phyloP scores from a whole-genome alignment of 2,888 invertebrate genomes.

The Lydus trimaculatus region DNA sequence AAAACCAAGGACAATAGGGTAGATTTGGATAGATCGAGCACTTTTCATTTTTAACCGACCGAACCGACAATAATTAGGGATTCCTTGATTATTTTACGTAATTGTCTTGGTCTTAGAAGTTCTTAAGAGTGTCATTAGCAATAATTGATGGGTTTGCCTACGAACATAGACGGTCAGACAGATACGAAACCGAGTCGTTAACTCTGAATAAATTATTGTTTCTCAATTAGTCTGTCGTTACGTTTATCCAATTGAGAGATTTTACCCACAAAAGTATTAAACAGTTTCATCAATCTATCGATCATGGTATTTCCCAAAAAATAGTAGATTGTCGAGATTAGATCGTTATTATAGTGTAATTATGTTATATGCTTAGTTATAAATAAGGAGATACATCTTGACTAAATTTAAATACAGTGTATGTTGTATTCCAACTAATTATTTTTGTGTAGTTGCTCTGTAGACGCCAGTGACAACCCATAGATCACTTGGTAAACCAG shows the following conservation, averaged over 20 bases:
- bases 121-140: slow-evolving; percentile 59
- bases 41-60: slow-evolving; percentile 56
- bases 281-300: not conserved
- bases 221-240: slow-evolving; percentile 55
- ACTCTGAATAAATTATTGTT: slow-evolving; percentile 60
- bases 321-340: not conserved
- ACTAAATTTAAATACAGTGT: slow-evolving; percentile 31
- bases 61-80: slow-evolving; percentile 57
- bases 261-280: not conserved
- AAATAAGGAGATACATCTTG: slow-evolving; percentile 18
- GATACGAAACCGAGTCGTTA: slow-evolving; percentile 52
- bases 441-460: slow-evolving; percentile 32
- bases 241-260: slow-evolving; percentile 4
- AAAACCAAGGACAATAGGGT: slow-evolving; percentile 47
- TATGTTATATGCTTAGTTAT: slow-evolving; percentile 9
- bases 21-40: slow-evolving; percentile 36
- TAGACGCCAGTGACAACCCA: slow-evolving; percentile 28
- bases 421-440: slow-evolving; percentile 28
- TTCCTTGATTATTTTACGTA: slow-evolving; percentile 59
- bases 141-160: slow-evolving; percentile 57
- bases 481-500: slow-evolving; percentile 34
- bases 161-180: slow-evolving; percentile 52
- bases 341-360: slow-evolving; percentile 7
- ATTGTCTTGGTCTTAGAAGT: slow-evolving; percentile 55
- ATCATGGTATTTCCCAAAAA: not conserved